Base-by-base conservation (phyloP, 92 coral and sea anemone genomes). In the Porites lobata region DNA sequence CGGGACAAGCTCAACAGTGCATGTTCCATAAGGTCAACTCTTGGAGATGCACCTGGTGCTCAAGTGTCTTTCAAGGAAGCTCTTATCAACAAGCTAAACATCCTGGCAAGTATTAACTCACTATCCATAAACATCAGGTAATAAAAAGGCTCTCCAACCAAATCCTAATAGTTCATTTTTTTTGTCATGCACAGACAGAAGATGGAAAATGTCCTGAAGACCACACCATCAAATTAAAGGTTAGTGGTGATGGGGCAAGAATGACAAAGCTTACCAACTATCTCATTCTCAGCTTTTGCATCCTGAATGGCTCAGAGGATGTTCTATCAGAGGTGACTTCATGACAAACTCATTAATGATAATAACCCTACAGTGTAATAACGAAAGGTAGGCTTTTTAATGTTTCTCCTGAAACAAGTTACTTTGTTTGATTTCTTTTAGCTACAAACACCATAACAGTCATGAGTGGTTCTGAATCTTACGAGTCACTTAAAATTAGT, bases 381-480 rank as follows among this genome's bases (percentile, higher is more conserved):
- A 53, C 58, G 0, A 0, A 53, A 53, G 58, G 9, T 53, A 53
- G 58, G 12, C 58, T 53, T 53, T 8, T 8, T 3, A 8, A 11
- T 8, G 2, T 8, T 53, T 53, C 13, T 8, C 58, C 9, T 53
- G 9, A 8, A 53, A 8, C 12, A 53, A 53, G 58, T 53, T 53
- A 53, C 9, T 53, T 8, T 11, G 9, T 53, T 53, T 69, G 26
- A 20, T 69, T 56, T 54, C 65, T 50, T 56, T 71, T 29, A 91
- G 94, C 77, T 75, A 87, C 89, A 54, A 82, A 91, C 58, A 87
- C 94, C 38, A 87, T 82, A 68, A 92, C 89, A 0, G 84, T 87
- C 9, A 82, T 91, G 89, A 87, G 78, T 82, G 92, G 92, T 9
- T 65, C 89, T 38, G 94, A 91, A 59, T 87, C 64, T 54, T 77